These are phyloP conservation scores for Oscarella lobularis DNA, from an alignment of 37 sponge, comb jelly and placozoan genomes.

Conservation along the genomic window DNA sequence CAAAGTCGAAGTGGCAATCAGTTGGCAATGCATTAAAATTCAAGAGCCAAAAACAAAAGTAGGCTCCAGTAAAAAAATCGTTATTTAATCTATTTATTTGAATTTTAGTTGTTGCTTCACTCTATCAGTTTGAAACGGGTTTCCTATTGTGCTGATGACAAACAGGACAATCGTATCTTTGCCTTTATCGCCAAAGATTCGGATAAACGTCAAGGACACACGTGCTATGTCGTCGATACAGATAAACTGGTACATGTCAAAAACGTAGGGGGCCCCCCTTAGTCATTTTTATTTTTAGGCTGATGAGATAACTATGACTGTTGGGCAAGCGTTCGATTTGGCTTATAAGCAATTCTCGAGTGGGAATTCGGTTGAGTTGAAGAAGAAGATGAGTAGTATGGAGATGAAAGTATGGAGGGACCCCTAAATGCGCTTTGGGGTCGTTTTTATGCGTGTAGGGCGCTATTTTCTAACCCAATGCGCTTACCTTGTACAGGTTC, in stretches of 20 bases:
- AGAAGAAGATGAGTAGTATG: background rate
- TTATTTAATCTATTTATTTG: no score
- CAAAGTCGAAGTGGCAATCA: background rate
- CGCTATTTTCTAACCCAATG: no score
- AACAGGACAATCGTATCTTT: background rate
- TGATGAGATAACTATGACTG: constrained; percentile 23
- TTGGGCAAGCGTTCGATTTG: constrained; percentile 56
- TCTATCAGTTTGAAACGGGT: background rate
- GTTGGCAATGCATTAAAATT: background rate
- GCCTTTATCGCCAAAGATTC: constrained; percentile 5
- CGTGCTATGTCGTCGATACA: constrained; percentile 6
- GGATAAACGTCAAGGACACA: background rate
- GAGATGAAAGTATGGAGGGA: background rate
- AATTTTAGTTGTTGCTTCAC: background rate
- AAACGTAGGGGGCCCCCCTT: background rate
- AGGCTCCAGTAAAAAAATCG: no score
- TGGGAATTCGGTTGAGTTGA: background rate
- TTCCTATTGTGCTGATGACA: constrained; percentile 9
- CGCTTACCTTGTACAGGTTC: no score
- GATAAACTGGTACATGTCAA: background rate
- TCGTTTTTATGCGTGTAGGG: no score
- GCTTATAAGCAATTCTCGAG: constrained; percentile 30
- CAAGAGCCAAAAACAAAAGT: constrained; percentile 8
- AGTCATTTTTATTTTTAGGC: constrained; percentile 14
- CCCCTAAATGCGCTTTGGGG: no score